These are phyloP conservation scores for Xenus cinereus DNA, from an alignment of 2,113 vertebrate genomes.

Conservation along the genomic window DNA sequence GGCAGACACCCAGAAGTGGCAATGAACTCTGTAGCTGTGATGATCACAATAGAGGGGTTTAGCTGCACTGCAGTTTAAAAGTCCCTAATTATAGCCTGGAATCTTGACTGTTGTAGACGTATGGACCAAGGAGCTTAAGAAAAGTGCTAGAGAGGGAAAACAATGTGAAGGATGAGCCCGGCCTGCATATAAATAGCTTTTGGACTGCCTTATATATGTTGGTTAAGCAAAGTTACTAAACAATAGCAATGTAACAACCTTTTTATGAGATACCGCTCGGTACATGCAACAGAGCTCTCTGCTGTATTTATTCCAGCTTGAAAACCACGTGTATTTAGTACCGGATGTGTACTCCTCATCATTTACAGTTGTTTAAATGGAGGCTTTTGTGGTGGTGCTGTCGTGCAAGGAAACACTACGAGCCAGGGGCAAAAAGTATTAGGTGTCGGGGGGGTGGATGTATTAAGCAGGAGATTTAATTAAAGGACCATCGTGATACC, in stretches of 20 bases:
- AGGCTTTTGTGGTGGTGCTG: background rate
- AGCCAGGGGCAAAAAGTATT: background rate
- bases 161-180: background rate
- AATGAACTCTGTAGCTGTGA: constrained; percentile 23
- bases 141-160: constrained; percentile 5
- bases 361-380: constrained; percentile 24
- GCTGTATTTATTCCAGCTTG: constrained; percentile 30
- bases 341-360: constrained; percentile 45
- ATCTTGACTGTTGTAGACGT: background rate
- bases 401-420: background rate
- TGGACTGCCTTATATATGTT: background rate
- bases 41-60: background rate
- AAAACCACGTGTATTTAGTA: background rate
- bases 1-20: constrained; percentile 4
- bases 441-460: background rate
- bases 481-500: background rate
- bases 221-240: constrained; percentile 30
- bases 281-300: background rate
- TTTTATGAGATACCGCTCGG: background rate
- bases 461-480: background rate
- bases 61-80: background rate
- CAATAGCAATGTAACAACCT: constrained; percentile 1
- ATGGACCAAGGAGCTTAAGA: background rate
- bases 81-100: background rate
- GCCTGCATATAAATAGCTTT: background rate